Evolutionary conservation across 2,888 invertebrate genomes (phyloP), one percentile per base, ranked within the genome.

Genomic region (Ichneumoninae sp.): DNA sequence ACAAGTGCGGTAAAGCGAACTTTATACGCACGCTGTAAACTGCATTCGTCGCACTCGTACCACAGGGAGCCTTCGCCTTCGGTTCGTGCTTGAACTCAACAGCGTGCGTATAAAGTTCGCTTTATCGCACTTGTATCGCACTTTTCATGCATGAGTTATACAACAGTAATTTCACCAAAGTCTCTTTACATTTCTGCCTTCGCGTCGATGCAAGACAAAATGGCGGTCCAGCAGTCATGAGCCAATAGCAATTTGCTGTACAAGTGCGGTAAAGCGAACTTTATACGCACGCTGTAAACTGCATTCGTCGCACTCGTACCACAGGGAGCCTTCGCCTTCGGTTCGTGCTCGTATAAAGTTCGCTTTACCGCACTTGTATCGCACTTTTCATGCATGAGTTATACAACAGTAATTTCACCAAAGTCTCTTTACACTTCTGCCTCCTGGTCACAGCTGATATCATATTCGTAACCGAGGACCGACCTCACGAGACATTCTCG

Each of bases 391-490:
- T n/a, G 50, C n/a, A n/a, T n/a, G n/a, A n/a, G 1, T 3, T 50
- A 16, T n/a, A n/a, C 3, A 4, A 19, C 8, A 6, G 3, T 33
- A 16, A 33, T 63, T 63, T 63, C 16, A 63, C n/a, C 33, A 63
- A 57, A 26, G 57, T 57, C 57, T 13, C 10, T 22, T 57, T 13
- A 26, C 13, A 22, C 47, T 65, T 36, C 22, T 33, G 40, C 47
- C 54, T 4, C 26, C 22, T 30, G 50, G 50, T 70, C 90, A 90
- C 93, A 92, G 97, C 97, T 36, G 97, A 97, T 91, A 95, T 97
- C 0, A 95, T 97, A 83, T 97, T 97, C 90, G 94, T 96, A 77
- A 96, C 96, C 0, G 96, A 96, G 92, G 97, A 97, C 88, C 95
- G 96, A 81, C 96, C 96, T 0, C 96, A 97, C 91, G 95, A 96